Base-by-base conservation (phyloP, 2,888 invertebrate genomes). In the Dascillus cervinus region DNA sequence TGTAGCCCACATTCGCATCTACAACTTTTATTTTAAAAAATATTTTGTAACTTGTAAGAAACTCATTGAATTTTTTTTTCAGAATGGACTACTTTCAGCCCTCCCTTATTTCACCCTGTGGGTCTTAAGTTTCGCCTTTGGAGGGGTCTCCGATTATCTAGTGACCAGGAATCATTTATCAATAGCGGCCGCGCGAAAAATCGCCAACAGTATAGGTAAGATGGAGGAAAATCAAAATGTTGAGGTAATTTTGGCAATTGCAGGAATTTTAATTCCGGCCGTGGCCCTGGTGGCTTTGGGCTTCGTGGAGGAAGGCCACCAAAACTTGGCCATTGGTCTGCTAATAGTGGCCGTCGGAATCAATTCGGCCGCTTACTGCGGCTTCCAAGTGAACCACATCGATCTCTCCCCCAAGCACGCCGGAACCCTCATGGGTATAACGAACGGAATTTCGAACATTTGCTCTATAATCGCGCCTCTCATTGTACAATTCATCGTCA, bases 381-480 rank as follows among this genome's bases (percentile, higher is more conserved):
- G 84, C 3, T 81, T 77, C 52, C 72, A 75, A 71, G 70, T 75
- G 12, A 85, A 83, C 39, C 85, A 86, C 53, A 80, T 87, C 42
- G 86, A 87, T 63, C 64, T 87, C 28, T 80, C 85, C 6, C 85
- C 86, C 1, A 84, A 84, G 57, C 82, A 79, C 55, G 82, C 85
- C 4, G 85, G 85, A 15, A 77, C 79, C 0, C 62, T 86, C 46
- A 84, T 86, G 83, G 85, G 86, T 8, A 76, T 86, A 47, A 83
- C 84, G 2, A 86, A 86, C 55, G 77, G 78, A 6, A 64, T 72
- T 10, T 78, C 81, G 0, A 83, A 82, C 47, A 64, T 83, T 5
- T 78, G 82, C 62, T 81, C 84, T 34, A 78, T 86, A 39, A 64
- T 84, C 47, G 83, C 83, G 0, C 86, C 86, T 0, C 62, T 82